Base-by-base conservation (phyloP, 1,140 invertebrate genomes). In the Vanessa tameamea region DNA sequence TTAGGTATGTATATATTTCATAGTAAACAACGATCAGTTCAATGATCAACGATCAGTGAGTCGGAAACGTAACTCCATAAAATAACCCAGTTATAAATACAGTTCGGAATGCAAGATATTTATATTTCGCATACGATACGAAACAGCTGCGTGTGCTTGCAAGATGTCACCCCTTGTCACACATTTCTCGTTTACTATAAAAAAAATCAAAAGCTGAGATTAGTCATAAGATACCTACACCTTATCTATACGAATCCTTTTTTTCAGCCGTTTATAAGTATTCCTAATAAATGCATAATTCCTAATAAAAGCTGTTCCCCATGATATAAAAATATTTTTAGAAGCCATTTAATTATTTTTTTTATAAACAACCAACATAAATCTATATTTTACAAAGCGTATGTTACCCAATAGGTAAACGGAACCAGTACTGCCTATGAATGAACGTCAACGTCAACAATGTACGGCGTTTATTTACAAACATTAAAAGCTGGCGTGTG, bases 401-500 rank as follows among this genome's bases (percentile, higher is more conserved):
- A 67, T 63, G 47, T 66, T 71, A 68, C 47, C 64, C 23, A 61
- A 69, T 75, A 77, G 71, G 53, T 73, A 77, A 79, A 78, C 75
- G 72, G 80, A 65, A 81, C 78, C 73, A 59, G 70, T 69, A 67
- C 79, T 78, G 79, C 82, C 83, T 86, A 88, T 88, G 86, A 90
- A 85, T 87, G 85, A 81, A 79, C 79, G 79, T 75, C 76, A 81
- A 84, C 81, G 86, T 87, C 85, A 87, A 89, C 87, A 89, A 78
- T 83, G 82, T 82, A 81, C 81, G 77, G 64, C 73, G 81, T 89
- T 86, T 91, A 91, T 92, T 92, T 92, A 92, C 90, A 92, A 92
- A 92, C 90, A 92, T 78, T 77, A 80, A 80, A 75, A 74, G 79
- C 83, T 82, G 82, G 82, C 82, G 81, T 82, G 82, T 74, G 87